Conservation (phyloP, 2,888 invertebrate genomes). For the Vandiemenella viatica region DNA sequence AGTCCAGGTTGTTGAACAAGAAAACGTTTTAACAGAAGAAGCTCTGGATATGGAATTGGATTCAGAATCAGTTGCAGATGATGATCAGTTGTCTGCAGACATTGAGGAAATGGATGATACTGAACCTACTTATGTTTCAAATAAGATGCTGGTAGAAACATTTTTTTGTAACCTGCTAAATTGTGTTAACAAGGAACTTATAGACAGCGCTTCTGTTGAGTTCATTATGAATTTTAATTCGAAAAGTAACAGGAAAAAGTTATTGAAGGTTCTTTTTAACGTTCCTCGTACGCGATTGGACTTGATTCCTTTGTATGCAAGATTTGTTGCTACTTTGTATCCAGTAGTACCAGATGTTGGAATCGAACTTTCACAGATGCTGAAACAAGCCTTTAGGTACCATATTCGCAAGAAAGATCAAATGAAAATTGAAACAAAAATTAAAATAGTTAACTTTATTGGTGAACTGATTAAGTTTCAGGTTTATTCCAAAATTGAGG, state of each 20-base stretch:
- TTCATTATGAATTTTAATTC: slow-evolving; percentile 88
- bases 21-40: background rate
- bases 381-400: slow-evolving; percentile 88
- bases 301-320: slow-evolving; percentile 81
- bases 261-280: slow-evolving; percentile 73
- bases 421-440: slow-evolving; percentile 46
- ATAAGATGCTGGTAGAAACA: slow-evolving; percentile 55
- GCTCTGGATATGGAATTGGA: slow-evolving; percentile 60
- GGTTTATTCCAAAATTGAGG: slow-evolving; percentile 83
- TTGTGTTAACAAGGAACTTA: slow-evolving; percentile 86
- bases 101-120: slow-evolving; percentile 18
- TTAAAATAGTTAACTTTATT: slow-evolving; percentile 88
- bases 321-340: slow-evolving; percentile 81
- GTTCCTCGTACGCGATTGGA: slow-evolving; percentile 89
- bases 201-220: slow-evolving; percentile 88
- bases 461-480: slow-evolving; percentile 92
- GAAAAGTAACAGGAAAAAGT: slow-evolving; percentile 80
- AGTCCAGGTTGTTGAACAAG: background rate
- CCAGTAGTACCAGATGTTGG: slow-evolving; percentile 84
- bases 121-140: slow-evolving; percentile 39
- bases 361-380: slow-evolving; percentile 67
- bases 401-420: slow-evolving; percentile 75
- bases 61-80: slow-evolving; percentile 40
- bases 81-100: slow-evolving; percentile 14
- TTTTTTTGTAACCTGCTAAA: slow-evolving; percentile 77